A percentile compares a stretch with the other conserved stretches of the same genome.
Evolutionary conservation across 2,113 vertebrate species (phyloP).

Genomic region (Motacilla alba): DNA sequence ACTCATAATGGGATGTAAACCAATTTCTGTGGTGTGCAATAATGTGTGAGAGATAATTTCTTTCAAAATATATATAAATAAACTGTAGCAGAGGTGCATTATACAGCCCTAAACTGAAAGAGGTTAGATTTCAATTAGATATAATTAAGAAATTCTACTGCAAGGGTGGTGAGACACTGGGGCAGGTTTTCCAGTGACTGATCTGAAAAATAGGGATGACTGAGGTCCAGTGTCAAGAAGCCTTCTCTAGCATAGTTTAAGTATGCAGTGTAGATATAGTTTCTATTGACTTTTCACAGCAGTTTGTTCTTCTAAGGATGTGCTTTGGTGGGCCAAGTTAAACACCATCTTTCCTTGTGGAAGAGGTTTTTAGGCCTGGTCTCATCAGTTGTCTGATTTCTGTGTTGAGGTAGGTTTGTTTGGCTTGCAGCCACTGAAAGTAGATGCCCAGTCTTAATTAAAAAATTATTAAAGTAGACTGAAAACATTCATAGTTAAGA

Average conservation of each 20-base stretch:
- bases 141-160: neutral
- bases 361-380: neutral
- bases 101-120: neutral
- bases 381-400: neutral
- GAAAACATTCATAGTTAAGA: neutral
- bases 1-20: neutral
- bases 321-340: neutral
- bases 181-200: neutral
- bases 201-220: neutral
- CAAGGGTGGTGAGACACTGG: neutral
- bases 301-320: neutral
- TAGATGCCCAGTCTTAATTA: neutral
- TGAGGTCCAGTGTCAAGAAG: neutral
- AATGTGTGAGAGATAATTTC: neutral
- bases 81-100: neutral
- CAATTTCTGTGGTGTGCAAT: neutral
- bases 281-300: neutral
- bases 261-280: neutral
- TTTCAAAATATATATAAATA: neutral
- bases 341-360: neutral
- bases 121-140: neutral
- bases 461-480: neutral
- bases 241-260: neutral
- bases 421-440: neutral
- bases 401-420: neutral